Evolutionary conservation across 64 coral and sea anemone genomes (phyloP).

Genomic region (Platygyra sinensis): DNA sequence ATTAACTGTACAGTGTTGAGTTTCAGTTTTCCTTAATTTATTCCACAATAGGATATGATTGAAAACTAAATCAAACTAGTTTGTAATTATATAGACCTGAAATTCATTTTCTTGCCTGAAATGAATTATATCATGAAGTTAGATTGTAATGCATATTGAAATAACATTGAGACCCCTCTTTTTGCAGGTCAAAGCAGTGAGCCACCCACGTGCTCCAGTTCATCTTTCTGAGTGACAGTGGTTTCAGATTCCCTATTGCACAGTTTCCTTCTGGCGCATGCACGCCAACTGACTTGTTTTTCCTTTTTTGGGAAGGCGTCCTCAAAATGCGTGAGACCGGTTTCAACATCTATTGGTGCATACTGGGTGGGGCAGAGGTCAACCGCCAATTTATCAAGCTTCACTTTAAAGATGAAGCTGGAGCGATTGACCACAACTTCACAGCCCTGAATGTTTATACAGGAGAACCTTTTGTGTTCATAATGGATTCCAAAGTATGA

Average conservation of each 20-base stretch:
- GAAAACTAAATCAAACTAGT: too few relatives aligned
- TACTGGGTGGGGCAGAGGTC: slow-evolving; percentile 35
- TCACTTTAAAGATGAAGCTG: background rate
- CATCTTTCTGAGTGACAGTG: slow-evolving; percentile 27
- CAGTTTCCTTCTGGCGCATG: slow-evolving; percentile 45
- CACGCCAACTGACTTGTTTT: background rate
- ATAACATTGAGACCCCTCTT: too few relatives aligned
- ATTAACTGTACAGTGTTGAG: too few relatives aligned
- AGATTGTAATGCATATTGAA: too few relatives aligned
- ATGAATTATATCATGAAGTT: too few relatives aligned
- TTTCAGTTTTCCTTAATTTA: too few relatives aligned
- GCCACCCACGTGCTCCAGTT: too few relatives aligned
- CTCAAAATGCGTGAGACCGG: slow-evolving; percentile 21
- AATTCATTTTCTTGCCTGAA: too few relatives aligned
- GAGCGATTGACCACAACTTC: background rate
- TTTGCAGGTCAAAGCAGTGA: too few relatives aligned
- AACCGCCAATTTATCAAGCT: slow-evolving; percentile 58
- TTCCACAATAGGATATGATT: too few relatives aligned
- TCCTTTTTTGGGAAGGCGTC: slow-evolving; percentile 46
- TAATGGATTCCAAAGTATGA: slow-evolving; percentile 50
- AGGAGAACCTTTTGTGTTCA: slow-evolving; percentile 24
- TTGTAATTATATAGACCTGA: too few relatives aligned
- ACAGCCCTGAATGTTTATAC: slow-evolving; percentile 11
- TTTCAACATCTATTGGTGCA: slow-evolving; percentile 20
- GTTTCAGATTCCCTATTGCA: slow-evolving; percentile 48